Base-by-base conservation (phyloP, 2,797 vertebrate species). In the Rhincodon typus region DNA sequence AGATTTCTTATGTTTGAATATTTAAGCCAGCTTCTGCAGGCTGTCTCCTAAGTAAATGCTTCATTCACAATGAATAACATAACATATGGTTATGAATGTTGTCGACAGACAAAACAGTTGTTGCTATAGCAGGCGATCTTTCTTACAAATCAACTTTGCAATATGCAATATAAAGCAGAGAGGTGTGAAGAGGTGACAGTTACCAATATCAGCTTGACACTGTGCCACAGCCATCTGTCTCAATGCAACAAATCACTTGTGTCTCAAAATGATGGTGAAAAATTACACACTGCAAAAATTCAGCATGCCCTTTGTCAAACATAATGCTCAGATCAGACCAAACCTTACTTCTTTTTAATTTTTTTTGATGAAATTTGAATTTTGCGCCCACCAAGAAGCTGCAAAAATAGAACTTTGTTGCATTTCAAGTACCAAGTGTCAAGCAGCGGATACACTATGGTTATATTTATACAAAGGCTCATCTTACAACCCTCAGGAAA, bases 41-140 rank as follows among this genome's bases (percentile, higher is more conserved):
- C 90, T 93, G 90, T 25, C 66, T 93, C n/a, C 69, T n/a, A 42
- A 93, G 42, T 93, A 93, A 25, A 93, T 69, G 19, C 25, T 69
- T 21, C 19, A 42, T 93, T 67, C 66, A 93, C 69, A 93, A 67
- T 69, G 90, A 93, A 69, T 93, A 93, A 69, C 62, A 42, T 42
- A 93, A 93, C 90, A 93, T 93, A 69, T 93, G 90, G 90, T 93
- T 93, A 93, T 93, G 90, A 69, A 93, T 93, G 62, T 38, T 93
- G 90, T 93, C 66, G 90, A 69, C 90, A 93, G 90, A 67, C 90
- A 69, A 93, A 93, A 93, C 90, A 69, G 90, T 93, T 93, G 90
- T 69, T 67, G 66, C 90, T 93, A 27, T 69, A 69, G 90, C 90
- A 93, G 66, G 90, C 38, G 4, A 93, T 93, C 62, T 38, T 93